Percentiles rank a stretch among this genome's conserved stretches.
phyloP scores from a whole-genome alignment of 2,797 vertebrate genomes.

The Gymnodraco acuticeps region DNA sequence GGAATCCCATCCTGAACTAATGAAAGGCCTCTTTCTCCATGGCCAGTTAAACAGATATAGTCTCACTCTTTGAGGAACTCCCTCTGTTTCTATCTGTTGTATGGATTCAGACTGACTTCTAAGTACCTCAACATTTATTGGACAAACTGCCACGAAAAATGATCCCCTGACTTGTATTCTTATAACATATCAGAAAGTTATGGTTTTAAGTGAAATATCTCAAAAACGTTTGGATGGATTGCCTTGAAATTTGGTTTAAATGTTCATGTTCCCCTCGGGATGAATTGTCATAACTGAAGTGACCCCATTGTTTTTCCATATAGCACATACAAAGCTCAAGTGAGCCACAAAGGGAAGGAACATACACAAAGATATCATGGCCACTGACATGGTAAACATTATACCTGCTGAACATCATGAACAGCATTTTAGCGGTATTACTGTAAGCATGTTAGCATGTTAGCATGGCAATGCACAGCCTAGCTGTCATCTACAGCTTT shows the following conservation, averaged over 20 bases:
- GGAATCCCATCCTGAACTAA: constrained; percentile 63
- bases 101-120: not conserved
- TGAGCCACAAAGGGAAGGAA: too few species aligned
- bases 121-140: not conserved
- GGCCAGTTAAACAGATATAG: constrained; percentile 50
- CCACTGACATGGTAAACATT: not conserved
- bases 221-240: too few species aligned
- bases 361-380: not conserved
- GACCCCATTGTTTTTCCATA: too few species aligned
- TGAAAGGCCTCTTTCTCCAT: constrained; percentile 65
- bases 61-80: constrained; percentile 41
- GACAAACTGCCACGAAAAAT: not conserved
- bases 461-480: not conserved
- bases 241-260: too few species aligned
- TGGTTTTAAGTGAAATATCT: not conserved
- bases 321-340: too few species aligned
- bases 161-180: not conserved
- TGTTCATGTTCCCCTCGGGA: too few species aligned
- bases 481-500: not conserved
- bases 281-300: too few species aligned
- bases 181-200: not conserved
- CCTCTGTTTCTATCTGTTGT: constrained; percentile 19
- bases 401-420: not conserved
- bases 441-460: not conserved
- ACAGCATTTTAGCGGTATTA: not conserved